Percentiles rank a stretch among this genome's conserved stretches.
Conservation (phyloP, 2,888 invertebrate species). For the Synergus gifuensis region DNA sequence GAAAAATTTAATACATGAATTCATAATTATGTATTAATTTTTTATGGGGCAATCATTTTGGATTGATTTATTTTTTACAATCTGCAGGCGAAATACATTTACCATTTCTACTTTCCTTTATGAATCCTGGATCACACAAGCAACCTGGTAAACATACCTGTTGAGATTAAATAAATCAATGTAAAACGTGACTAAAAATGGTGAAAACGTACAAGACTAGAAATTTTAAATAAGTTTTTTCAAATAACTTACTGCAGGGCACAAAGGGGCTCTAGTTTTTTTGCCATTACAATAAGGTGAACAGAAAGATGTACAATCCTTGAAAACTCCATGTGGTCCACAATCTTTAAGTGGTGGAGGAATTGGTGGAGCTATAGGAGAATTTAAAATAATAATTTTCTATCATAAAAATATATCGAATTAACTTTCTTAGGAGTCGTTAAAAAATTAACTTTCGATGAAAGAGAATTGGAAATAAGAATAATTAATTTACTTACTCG, state of each 20-base stretch:
- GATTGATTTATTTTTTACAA: not conserved
- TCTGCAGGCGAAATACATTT: not conserved
- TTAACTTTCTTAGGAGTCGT: too few species aligned
- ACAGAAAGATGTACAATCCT: not conserved
- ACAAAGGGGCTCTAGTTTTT: not conserved
- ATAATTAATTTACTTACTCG: too few species aligned
- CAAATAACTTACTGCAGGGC: not conserved
- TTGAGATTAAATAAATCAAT: not conserved
- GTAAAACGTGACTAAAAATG: not conserved
- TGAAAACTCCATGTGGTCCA: not conserved
- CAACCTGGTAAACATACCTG: not conserved
- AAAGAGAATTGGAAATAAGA: too few species aligned
- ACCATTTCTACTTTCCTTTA: not conserved
- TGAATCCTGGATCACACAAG: not conserved
- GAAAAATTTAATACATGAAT: too few species aligned
- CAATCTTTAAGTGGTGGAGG: not conserved
- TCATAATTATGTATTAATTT: not conserved
- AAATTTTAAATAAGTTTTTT: not conserved
- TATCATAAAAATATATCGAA: not conserved
- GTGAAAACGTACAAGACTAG: not conserved
- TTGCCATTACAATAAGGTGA: not conserved
- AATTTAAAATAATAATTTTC: not conserved
- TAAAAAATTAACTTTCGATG: too few species aligned
- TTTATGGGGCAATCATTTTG: not conserved
- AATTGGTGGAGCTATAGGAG: not conserved